Evolutionary conservation across 2,888 invertebrate species (phyloP).

Genomic region (Blomia tropicalis): DNA sequence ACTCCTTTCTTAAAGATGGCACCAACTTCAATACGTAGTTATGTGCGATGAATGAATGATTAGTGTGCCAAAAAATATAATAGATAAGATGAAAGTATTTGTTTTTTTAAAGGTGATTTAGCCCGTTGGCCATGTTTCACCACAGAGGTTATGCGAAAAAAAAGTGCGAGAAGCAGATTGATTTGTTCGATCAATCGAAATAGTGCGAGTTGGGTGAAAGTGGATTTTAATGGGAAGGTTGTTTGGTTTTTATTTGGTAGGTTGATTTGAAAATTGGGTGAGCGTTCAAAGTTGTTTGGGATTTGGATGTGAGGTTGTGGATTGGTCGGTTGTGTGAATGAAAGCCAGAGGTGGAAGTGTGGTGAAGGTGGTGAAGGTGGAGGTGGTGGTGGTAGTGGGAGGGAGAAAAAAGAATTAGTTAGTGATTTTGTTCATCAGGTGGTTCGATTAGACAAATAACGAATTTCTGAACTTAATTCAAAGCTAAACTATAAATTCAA

Average conservation of each 20-base stretch:
- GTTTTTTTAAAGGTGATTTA: not conserved
- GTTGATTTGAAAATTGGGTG: too few species aligned
- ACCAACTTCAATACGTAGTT: too few species aligned
- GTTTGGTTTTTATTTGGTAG: too few species aligned
- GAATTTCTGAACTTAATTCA: too few species aligned
- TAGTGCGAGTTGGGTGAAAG: not conserved
- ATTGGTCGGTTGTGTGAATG: not conserved
- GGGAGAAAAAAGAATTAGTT: too few species aligned
- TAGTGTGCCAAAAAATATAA: not conserved
- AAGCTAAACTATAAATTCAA: too few species aligned
- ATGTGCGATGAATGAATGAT: not conserved
- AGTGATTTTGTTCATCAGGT: too few species aligned
- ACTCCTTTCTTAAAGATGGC: slow-evolving; percentile 93
- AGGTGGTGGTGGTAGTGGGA: not conserved
- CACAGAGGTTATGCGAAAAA: not conserved
- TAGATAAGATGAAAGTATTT: not conserved
- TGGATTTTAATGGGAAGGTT: not conserved
- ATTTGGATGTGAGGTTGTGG: too few species aligned
- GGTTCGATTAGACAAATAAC: too few species aligned
- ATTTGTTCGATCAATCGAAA: not conserved
- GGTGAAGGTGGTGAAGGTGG: not conserved
- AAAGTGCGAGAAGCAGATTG: too few species aligned
- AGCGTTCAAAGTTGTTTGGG: too few species aligned
- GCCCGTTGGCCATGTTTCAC: not conserved
- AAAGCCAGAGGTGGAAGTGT: not conserved